phyloP scores from a whole-genome alignment of 2,888 invertebrate genomes.

The Xylota sylvarum region DNA sequence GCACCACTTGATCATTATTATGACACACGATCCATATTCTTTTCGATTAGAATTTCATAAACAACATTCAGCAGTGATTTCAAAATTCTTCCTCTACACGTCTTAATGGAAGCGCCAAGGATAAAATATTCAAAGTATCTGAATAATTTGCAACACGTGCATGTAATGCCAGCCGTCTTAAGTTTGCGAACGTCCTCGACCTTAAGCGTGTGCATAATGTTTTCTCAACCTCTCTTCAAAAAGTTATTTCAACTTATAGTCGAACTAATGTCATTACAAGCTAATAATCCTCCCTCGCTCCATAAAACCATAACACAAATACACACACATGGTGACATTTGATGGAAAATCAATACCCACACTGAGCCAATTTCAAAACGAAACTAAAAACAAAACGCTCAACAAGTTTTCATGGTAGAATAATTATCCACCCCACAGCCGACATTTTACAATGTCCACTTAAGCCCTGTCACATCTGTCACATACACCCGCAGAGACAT shows the following conservation, averaged over 20 bases:
- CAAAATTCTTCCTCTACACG: too few relatives aligned
- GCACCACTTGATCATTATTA: too few relatives aligned
- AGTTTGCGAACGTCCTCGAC: neutral
- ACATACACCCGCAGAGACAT: neutral
- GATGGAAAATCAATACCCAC: conserved; percentile 8
- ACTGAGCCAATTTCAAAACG: conserved; percentile 8
- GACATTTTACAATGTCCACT: neutral
- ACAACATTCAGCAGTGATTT: too few relatives aligned
- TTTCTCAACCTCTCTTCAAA: neutral
- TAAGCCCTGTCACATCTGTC: neutral
- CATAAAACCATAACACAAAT: neutral
- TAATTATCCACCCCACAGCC: neutral
- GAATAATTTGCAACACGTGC: neutral
- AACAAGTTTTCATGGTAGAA: conserved; percentile 22
- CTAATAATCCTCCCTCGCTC: neutral
- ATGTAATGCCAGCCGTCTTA: neutral
- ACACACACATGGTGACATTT: neutral
- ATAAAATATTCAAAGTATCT: neutral
- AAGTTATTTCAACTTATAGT: neutral
- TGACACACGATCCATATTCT: too few relatives aligned
- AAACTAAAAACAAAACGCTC: conserved; percentile 26
- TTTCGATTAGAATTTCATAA: too few relatives aligned
- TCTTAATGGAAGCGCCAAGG: too few relatives aligned
- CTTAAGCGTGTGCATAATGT: neutral
- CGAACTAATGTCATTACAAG: conserved; percentile 23